Evolutionary conservation across 2,113 vertebrate genomes (phyloP).

Genomic region (Dromiciops gliroides): DNA sequence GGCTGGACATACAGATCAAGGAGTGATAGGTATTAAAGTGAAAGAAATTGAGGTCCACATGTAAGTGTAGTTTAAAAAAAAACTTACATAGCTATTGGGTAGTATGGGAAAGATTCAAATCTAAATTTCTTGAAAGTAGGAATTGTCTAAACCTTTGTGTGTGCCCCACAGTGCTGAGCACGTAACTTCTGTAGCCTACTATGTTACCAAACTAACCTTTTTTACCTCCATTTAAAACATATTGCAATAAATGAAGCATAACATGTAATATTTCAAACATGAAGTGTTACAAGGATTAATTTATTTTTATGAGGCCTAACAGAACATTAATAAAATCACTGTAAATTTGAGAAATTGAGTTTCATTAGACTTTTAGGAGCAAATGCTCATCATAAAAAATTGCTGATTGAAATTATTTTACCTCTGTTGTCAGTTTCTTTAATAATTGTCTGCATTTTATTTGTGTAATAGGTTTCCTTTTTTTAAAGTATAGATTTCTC

Average conservation of each 20-base stretch:
- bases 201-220: neutral
- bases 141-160: neutral
- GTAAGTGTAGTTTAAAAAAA: neutral
- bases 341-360: conserved; percentile 27
- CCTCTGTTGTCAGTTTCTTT: conserved; percentile 30
- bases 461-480: conserved; percentile 32
- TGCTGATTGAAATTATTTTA: conserved; percentile 41
- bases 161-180: no score
- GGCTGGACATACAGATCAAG: neutral
- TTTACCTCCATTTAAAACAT: neutral
- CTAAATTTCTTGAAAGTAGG: neutral
- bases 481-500: conserved; percentile 8
- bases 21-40: neutral
- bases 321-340: conserved; percentile 19
- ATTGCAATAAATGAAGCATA: conserved; percentile 20
- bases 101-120: neutral
- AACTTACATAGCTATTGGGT: neutral
- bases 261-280: conserved; percentile 15
- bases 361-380: neutral
- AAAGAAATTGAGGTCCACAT: neutral
- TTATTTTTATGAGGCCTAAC: neutral
- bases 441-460: conserved; percentile 32
- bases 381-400: conserved; percentile 16
- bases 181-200: neutral
- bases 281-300: neutral